phyloP scores from a whole-genome alignment of 2,113 vertebrate genomes.

The Planiliza haematocheilus region DNA sequence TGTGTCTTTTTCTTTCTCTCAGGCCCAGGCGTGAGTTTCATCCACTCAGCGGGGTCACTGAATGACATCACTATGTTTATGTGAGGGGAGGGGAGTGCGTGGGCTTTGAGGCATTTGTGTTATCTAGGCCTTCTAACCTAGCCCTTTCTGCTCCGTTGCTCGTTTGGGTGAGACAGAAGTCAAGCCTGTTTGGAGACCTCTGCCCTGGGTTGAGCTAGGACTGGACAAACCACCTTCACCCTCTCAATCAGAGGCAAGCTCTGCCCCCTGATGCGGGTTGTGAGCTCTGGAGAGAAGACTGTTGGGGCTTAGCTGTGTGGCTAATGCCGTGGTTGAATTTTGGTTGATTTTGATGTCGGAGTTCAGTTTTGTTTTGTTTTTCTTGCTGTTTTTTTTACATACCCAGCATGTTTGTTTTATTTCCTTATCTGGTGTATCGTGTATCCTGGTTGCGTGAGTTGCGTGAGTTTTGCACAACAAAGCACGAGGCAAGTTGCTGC shows the following conservation, averaged over 20 bases:
- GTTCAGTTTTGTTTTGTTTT: not conserved
- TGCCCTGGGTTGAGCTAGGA: conserved; percentile 34
- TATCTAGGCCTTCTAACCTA: conserved; percentile 74
- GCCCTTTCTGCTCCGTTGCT: conserved; percentile 66
- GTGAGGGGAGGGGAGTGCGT: conserved; percentile 71
- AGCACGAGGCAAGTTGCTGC: conserved; percentile 65
- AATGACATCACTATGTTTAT: conserved; percentile 76
- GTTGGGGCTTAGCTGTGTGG: not conserved
- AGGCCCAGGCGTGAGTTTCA: conserved; percentile 55
- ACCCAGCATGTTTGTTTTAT: conserved; percentile 9
- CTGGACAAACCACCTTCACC: conserved; percentile 30
- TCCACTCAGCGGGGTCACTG: conserved; percentile 66
- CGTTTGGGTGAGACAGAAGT: conserved; percentile 63
- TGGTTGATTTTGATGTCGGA: not conserved
- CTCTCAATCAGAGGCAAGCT: conserved; percentile 38
- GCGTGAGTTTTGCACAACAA: conserved; percentile 56
- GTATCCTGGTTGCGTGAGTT: conserved; percentile 35
- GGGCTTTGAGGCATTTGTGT: conserved; percentile 75
- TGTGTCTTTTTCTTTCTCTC: conserved; percentile 36
- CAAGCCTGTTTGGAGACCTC: conserved; percentile 68
- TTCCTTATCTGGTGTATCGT: conserved; percentile 30
- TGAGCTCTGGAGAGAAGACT: conserved; percentile 1
- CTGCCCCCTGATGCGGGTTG: conserved; percentile 22
- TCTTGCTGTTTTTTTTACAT: conserved; percentile 6
- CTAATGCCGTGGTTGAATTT: not conserved